Evolutionary conservation across 2,888 invertebrate species (phyloP), one percentile per base, ranked within the genome.

Genomic region (Melikaiella ostensackeni): DNA sequence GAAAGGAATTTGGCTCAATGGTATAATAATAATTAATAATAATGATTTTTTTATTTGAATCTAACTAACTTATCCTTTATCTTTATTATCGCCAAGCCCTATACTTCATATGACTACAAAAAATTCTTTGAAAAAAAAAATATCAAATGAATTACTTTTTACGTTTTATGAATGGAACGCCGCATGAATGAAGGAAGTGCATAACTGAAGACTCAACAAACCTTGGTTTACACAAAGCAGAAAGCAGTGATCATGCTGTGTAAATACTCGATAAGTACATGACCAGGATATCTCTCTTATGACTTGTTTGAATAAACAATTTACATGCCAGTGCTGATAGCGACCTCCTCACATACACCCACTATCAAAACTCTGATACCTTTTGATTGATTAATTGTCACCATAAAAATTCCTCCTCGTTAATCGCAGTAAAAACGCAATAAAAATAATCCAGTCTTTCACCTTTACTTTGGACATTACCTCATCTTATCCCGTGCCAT

Each of bases 361-460:
- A 27, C 21, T 42, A 42, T 66, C 66, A 66, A 19, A 27, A 66
- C 24, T 66, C 50, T 27, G 13, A 70, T 50, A 42, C 46, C 57
- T 70, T 70, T 50, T 70, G 46, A 70, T 70, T 70, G 50, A 70
- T 70, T 70, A 50, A 46, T 30, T 70, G 30, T 70, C 70, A 70
- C 70, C 70, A 30, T 70, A 50, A 70, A 70, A 50, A 30, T 70
- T 46, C 70, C 46, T 30, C 50, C 70, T 70, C 50, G 70, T 70
- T 70, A 70, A 50, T 70, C 70, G 70, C 70, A 50, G 70, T 70
- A 70, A 70, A 70, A 70, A 50, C 33, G 50, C 27, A 50, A 50
- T 50, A 70, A 50, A 70, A 70, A 70, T 70, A 50, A 70, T 70
- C 30, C 50, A 19, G 70, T 70, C 50, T 30, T n/a, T 46, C 9